phyloP scores from a whole-genome alignment of 2,113 vertebrate genomes.

The Thalassarche chlororhynchos region DNA sequence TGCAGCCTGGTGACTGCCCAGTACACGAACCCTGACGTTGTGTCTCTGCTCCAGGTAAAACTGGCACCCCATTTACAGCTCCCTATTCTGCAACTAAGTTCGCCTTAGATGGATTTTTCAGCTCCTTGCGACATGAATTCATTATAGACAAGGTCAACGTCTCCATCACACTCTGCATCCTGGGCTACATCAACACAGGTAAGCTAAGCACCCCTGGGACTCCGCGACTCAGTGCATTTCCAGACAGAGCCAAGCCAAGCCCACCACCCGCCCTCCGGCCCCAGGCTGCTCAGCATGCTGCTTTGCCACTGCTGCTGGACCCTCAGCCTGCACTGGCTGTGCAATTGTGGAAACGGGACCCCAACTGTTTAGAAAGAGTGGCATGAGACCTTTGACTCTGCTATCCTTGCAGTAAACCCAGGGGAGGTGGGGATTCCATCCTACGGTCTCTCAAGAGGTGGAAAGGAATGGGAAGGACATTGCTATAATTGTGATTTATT shows the following conservation, averaged over 20 bases:
- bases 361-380: fast-evolving
- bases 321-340: neutral
- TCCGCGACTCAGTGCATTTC: fast-evolving
- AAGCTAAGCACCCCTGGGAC: neutral
- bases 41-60: slow-evolving; percentile 64
- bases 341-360: fast-evolving
- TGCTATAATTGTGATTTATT: neutral
- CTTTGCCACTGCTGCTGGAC: neutral
- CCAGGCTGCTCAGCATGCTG: neutral
- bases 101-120: slow-evolving; percentile 80
- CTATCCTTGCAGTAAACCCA: neutral
- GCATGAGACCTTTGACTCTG: neutral
- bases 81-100: slow-evolving; percentile 78
- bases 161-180: slow-evolving; percentile 77
- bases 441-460: neutral
- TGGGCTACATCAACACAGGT: slow-evolving; percentile 81
- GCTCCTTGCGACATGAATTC: slow-evolving; percentile 69
- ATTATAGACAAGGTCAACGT: slow-evolving; percentile 64
- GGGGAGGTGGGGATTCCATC: neutral
- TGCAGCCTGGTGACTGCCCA: neutral
- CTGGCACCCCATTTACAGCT: neutral
- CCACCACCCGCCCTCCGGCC: fast-evolving
- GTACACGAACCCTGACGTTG: fast-evolving
- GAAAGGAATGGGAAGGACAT: neutral
- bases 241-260: neutral